Evolutionary conservation across 2,888 invertebrate genomes (phyloP), one percentile per base, ranked within the genome.

Genomic region (Ganaspis brasiliensis): DNA sequence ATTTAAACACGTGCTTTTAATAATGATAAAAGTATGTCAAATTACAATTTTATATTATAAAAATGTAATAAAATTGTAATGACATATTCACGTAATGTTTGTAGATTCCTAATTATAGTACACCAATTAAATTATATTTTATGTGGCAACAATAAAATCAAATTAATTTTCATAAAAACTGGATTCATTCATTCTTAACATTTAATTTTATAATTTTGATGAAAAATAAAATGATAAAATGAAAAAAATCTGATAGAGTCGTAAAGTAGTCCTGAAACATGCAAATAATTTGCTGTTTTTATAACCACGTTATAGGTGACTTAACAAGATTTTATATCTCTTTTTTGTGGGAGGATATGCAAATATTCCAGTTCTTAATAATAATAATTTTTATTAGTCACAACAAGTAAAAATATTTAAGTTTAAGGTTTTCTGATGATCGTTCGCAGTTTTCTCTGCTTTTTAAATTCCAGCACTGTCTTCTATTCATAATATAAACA

Each of bases 331-430:
- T 56, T 56, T 56, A 24, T 24, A 24, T 24, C 56, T 21, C 4
- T 56, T 56, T 56, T 56, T 56, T 56, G 56, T 56, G 56, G 26
- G 56, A 24, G 24, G 26, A 56, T 56, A 56, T 56, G 56, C 56
- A 56, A 56, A 56, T 56, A 56, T 56, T 56, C 56, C 56, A 26
- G 56, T 56, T 56, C 26, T 56, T 24, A 56, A 56, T 56, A 26
- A 56, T 56, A 26, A 56, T 24, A 56, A 56, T 56, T 56, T 56
- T 56, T 56, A 52, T 52, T 52, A 52, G 52, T 52, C 52, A 8
- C 52, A 19, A 52, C 9, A 52, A 52, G 52, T 52, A 52, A 52
- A 52, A 52, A 52, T 52, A 52, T 19, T 52, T 16, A 52, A 52
- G 16, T 52, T 52, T 19, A 52, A 52, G 52, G 19, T 52, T 52